These are phyloP conservation scores for Zaprionus ghesquierei DNA, from an alignment of 1,140 invertebrate species.

Conservation along the genomic window DNA sequence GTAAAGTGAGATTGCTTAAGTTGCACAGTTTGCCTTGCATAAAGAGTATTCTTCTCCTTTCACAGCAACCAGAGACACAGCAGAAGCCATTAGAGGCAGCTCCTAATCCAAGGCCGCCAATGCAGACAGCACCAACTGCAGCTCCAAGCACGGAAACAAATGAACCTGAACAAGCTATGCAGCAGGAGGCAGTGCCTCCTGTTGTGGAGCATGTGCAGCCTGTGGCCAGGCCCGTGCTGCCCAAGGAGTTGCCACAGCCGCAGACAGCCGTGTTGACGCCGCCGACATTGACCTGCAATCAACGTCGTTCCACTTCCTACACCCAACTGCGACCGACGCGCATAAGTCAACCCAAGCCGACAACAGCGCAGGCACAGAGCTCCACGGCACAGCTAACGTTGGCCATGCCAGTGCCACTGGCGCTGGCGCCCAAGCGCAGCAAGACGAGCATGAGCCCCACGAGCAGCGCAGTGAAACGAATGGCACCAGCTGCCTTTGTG, in stretches of 20 bases:
- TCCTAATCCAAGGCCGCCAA: background rate
- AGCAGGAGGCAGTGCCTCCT: background rate
- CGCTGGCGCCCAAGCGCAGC: conserved; percentile 72
- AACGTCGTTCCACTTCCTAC: conserved; percentile 66
- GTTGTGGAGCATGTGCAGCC: background rate
- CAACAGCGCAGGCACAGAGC: conserved; percentile 65
- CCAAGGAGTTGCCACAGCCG: background rate
- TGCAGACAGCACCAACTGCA: too few relatives aligned
- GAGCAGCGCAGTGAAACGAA: conserved; percentile 53
- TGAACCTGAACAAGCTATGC: background rate
- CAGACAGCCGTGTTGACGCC: conserved; percentile 22
- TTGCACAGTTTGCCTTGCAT: background rate
- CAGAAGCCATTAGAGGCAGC: background rate
- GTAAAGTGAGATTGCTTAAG: background rate
- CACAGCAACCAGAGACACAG: background rate
- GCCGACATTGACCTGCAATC: conserved; percentile 58
- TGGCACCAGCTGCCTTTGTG: conserved; percentile 60
- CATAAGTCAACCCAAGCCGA: conserved; percentile 74
- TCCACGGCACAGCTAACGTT: conserved; percentile 63
- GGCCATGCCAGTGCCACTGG: conserved; percentile 62
- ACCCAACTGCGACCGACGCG: conserved; percentile 66
- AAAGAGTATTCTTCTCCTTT: background rate
- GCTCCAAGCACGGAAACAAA: background rate
- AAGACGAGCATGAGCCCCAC: conserved; percentile 79
- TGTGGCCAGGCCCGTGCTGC: background rate